These are phyloP conservation scores for Bergia sp. DNA, from an alignment of 92 coral and sea anemone genomes.

Conservation along the genomic window DNA sequence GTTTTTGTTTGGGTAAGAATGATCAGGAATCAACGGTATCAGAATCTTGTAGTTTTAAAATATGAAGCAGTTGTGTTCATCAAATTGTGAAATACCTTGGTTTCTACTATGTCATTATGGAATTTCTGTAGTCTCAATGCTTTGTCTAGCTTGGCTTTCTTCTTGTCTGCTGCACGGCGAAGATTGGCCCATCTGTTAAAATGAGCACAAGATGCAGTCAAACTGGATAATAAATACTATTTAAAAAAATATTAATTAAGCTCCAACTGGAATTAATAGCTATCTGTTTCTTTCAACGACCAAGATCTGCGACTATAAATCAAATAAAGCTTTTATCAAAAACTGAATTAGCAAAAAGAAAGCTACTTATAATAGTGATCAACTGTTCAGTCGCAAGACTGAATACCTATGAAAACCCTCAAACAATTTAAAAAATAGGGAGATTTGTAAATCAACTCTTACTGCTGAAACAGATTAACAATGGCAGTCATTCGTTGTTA, in stretches of 20 bases:
- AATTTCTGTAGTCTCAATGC: conserved; percentile 90
- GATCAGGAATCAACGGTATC: background rate
- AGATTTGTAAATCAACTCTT: too few relatives aligned
- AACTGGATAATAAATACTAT: too few relatives aligned
- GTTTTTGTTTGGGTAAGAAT: too few relatives aligned
- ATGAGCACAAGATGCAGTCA: background rate
- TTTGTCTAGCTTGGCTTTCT: conserved; percentile 88
- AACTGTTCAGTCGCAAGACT: too few relatives aligned
- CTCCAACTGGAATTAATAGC: background rate
- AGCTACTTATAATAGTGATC: too few relatives aligned
- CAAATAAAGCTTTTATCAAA: too few relatives aligned
- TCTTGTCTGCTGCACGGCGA: conserved; percentile 82
- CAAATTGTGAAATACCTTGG: conserved; percentile 64
- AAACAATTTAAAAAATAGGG: too few relatives aligned
- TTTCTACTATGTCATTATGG: conserved; percentile 89
- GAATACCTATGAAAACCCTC: too few relatives aligned
- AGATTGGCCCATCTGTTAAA: conserved; percentile 92
- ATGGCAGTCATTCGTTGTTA: too few relatives aligned
- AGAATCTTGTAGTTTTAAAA: too few relatives aligned
- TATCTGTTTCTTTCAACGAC: background rate
- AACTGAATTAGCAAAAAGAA: too few relatives aligned
- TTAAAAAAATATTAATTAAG: background rate
- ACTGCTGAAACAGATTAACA: too few relatives aligned
- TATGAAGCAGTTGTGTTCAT: background rate
- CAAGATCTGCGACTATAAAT: background rate